Evolutionary conservation across 2,113 vertebrate genomes (phyloP).

Genomic region (Aleadryas rufinucha): DNA sequence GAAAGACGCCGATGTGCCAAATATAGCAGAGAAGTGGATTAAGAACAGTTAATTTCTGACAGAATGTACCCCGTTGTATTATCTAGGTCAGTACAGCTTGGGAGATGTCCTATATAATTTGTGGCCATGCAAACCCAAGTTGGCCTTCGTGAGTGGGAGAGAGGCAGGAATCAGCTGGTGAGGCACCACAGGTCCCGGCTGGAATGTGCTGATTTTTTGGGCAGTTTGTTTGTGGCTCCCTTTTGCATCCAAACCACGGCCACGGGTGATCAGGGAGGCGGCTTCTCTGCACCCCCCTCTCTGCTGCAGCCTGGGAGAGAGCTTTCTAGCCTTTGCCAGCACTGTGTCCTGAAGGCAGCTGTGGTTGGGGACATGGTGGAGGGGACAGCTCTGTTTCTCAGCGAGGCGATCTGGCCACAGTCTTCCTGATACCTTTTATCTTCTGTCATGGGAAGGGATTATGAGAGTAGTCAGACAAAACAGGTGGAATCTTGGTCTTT

Average conservation of each 20-base stretch:
- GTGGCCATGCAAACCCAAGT: background rate
- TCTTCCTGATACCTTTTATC: background rate
- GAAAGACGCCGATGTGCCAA: background rate
- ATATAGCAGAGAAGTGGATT: constrained; percentile 27
- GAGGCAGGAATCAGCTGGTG: background rate
- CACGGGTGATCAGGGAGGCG: background rate
- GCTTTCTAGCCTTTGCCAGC: background rate
- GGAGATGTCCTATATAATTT: constrained; percentile 51
- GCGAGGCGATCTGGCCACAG: background rate
- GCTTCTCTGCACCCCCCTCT: background rate
- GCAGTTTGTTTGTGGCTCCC: background rate
- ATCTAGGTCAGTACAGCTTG: constrained; percentile 52
- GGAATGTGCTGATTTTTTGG: background rate
- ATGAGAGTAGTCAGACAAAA: background rate
- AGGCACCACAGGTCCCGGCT: background rate
- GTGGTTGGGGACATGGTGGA: background rate
- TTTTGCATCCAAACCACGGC: background rate
- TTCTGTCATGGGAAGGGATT: background rate
- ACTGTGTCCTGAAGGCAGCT: fast-evolving
- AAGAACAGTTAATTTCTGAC: constrained; percentile 49
- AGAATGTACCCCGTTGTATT: background rate
- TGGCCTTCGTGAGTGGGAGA: background rate
- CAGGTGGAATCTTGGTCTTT: background rate
- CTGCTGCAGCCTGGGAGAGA: background rate
- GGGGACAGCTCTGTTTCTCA: background rate